Percentiles rank a stretch among this genome's conserved stretches.
These are phyloP conservation scores for Dolichoris vasculosae DNA, from an alignment of 1,140 invertebrate genomes.

Conservation along the genomic window DNA sequence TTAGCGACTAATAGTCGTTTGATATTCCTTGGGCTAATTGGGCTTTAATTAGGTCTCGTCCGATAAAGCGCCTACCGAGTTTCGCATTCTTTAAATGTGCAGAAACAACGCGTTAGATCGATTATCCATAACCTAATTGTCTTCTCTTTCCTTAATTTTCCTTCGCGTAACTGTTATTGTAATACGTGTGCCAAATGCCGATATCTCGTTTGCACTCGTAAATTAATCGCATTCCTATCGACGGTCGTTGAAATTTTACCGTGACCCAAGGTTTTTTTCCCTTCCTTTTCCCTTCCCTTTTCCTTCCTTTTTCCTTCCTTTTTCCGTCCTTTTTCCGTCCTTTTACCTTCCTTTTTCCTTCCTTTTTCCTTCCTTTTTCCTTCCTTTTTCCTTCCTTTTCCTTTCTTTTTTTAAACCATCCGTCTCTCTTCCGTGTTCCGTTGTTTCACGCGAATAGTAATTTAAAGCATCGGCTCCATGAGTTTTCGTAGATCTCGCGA, in stretches of 20 bases:
- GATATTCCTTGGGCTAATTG: not conserved
- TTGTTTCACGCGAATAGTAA: not conserved
- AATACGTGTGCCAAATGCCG: too few relatives aligned
- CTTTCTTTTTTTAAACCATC: not conserved
- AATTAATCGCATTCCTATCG: not conserved
- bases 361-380: too few relatives aligned
- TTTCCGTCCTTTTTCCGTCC: not conserved
- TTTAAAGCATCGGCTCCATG: not conserved
- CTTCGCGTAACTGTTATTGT: not conserved
- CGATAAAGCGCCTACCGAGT: not conserved
- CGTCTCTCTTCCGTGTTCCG: not conserved
- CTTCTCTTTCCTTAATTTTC: not conserved
- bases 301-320: not conserved
- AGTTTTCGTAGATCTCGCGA: too few relatives aligned
- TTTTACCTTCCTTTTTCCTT: not conserved
- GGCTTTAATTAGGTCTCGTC: not conserved
- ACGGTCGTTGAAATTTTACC: not conserved
- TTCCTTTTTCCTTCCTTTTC: too few relatives aligned
- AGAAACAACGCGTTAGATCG: constrained; percentile 19
- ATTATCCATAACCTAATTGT: constrained; percentile 46
- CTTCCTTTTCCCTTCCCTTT: too few relatives aligned
- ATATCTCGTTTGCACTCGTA: too few relatives aligned
- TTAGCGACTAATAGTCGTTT: not conserved
- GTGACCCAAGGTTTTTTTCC: too few relatives aligned
- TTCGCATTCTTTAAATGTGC: not conserved